A percentile compares a stretch with the other conserved stretches of the same genome.
These are phyloP conservation scores for Neoarius graeffei DNA, from an alignment of 2,113 vertebrate genomes.

Conservation along the genomic window DNA sequence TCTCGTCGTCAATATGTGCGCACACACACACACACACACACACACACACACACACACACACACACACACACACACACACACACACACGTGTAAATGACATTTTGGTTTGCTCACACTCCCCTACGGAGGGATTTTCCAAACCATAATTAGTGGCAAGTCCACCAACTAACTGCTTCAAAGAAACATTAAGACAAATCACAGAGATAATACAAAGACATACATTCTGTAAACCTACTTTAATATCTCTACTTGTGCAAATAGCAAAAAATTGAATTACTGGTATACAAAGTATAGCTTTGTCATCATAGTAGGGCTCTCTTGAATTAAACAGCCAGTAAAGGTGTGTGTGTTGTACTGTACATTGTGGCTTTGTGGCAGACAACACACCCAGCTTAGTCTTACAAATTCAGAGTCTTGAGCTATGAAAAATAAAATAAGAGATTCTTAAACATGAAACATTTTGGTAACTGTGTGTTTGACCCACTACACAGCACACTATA, in stretches of 20 bases:
- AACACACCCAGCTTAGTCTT: conserved; percentile 6
- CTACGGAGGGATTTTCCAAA: background rate
- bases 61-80: conserved; percentile 17
- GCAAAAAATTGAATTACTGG: conserved; percentile 32
- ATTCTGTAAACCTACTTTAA: conserved; percentile 47
- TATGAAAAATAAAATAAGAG: background rate
- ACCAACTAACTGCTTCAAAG: background rate
- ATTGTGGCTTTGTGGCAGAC: conserved; percentile 4
- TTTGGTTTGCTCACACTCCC: conserved; percentile 13
- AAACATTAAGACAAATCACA: background rate
- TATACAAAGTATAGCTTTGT: conserved; percentile 38
- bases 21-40: conserved; percentile 8
- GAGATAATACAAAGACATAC: conserved; percentile 22
- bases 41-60: conserved; percentile 5
- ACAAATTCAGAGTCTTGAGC: background rate
- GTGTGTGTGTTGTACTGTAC: conserved; percentile 5
- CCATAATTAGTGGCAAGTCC: background rate
- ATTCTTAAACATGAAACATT: background rate
- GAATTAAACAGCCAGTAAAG: conserved; percentile 14
- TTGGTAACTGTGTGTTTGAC: conserved; percentile 14
- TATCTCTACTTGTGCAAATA: conserved; percentile 50
- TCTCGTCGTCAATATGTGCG: background rate
- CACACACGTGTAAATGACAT: background rate
- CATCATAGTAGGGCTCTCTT: conserved; percentile 32
- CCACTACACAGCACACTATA: background rate